Evolutionary conservation across 1,140 invertebrate species (phyloP).

Genomic region (Rhagoletis pomonella): DNA sequence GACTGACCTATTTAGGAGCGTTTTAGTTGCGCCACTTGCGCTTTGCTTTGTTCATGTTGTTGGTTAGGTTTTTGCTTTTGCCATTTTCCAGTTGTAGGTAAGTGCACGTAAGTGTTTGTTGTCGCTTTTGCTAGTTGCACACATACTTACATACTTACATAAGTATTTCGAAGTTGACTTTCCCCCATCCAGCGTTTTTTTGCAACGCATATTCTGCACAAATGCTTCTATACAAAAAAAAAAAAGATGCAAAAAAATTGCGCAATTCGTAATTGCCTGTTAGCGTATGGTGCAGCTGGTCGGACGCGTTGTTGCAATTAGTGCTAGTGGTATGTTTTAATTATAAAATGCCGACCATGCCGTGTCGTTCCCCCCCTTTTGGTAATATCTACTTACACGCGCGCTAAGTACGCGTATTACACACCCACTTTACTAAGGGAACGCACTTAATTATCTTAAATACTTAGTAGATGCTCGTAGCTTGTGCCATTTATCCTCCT

Average conservation of each 20-base stretch:
- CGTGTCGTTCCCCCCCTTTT: neutral
- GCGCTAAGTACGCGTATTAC: constrained; percentile 39
- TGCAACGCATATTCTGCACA: neutral
- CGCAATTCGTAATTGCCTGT: constrained; percentile 2
- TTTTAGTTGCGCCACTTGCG: constrained; percentile 52
- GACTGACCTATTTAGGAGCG: constrained; percentile 57
- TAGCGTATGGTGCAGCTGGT: neutral
- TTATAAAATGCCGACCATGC: constrained; percentile 18
- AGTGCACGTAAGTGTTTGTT: neutral
- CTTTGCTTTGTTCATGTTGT: constrained; percentile 1
- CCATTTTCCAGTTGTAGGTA: constrained; percentile 24
- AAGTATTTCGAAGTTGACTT: neutral
- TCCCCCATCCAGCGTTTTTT: neutral
- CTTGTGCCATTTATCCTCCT: constrained; percentile 31
- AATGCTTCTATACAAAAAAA: neutral
- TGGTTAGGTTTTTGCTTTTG: constrained; percentile 16
- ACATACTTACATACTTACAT: neutral
- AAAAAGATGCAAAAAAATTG: neutral
- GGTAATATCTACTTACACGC: neutral
- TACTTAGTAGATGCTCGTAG: neutral
- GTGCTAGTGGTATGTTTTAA: constrained; percentile 43
- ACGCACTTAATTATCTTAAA: constrained; percentile 52
- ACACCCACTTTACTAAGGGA: constrained; percentile 48
- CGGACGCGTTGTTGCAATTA: constrained; percentile 37
- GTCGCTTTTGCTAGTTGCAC: constrained; percentile 31